Conservation (phyloP, 2,113 vertebrate genomes). For the Maccullochella peelii region DNA sequence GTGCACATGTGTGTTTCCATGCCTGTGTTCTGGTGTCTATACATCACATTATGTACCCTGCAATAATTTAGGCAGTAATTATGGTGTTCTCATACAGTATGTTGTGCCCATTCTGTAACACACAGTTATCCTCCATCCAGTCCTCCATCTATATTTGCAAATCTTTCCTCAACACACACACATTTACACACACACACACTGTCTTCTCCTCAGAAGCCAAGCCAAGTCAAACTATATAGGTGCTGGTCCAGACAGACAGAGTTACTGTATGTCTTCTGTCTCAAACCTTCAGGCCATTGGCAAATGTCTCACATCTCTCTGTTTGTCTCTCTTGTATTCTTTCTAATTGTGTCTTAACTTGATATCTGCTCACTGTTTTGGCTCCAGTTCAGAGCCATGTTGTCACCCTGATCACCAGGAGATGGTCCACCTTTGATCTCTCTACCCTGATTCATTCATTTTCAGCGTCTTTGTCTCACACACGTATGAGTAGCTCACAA, state of each 20-base stretch:
- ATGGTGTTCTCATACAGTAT: not conserved
- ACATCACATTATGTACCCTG: conserved; percentile 4
- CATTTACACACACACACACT: conserved; percentile 2
- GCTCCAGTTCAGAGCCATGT: conserved; percentile 34
- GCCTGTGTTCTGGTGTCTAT: conserved; percentile 42
- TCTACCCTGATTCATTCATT: conserved; percentile 15
- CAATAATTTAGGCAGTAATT: conserved; percentile 1
- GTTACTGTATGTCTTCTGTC: conserved; percentile 19
- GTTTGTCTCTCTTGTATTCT: conserved; percentile 22
- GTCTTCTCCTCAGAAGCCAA: conserved; percentile 32
- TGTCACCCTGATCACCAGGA: conserved; percentile 6
- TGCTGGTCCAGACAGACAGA: conserved; percentile 34
- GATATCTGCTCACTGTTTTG: conserved; percentile 50
- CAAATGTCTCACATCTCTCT: conserved; percentile 24
- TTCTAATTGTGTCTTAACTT: conserved; percentile 23
- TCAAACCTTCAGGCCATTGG: conserved; percentile 28
- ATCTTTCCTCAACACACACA: conserved; percentile 3
- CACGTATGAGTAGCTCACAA: not conserved
- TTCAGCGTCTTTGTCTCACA: not conserved
- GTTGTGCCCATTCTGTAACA: not conserved
- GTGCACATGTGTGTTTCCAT: conserved; percentile 39
- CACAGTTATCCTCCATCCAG: not conserved
- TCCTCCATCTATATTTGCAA: not conserved
- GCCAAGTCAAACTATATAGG: conserved; percentile 34
- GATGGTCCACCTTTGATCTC: conserved; percentile 24